A percentile compares a stretch with the other conserved stretches of the same genome.
phyloP scores from a whole-genome alignment of 2,888 invertebrate species.

The Xanthostigma xanthostigma region DNA sequence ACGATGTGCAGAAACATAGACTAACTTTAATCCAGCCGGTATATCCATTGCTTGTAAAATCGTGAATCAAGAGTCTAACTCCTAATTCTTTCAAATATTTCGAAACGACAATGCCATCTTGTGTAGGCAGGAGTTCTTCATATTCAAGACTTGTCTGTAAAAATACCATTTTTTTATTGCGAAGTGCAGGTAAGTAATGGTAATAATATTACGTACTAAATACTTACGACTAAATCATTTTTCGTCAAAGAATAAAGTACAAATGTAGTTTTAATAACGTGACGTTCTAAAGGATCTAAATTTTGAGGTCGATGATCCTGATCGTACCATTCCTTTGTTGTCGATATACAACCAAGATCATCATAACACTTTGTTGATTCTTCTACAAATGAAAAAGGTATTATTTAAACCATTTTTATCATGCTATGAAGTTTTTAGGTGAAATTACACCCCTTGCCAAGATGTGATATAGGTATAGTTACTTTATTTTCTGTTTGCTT shows the following conservation, averaged over 20 bases:
- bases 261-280: constrained; percentile 28
- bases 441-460: not conserved
- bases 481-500: too few relatives aligned
- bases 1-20: not conserved
- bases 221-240: too few relatives aligned
- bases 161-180: too few relatives aligned
- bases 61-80: constrained; percentile 22
- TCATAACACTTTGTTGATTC: constrained; percentile 21
- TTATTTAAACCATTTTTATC: too few relatives aligned
- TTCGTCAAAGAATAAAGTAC: constrained; percentile 7
- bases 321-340: constrained; percentile 26
- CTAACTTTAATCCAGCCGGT: constrained; percentile 29
- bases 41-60: constrained; percentile 29
- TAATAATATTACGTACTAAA: too few relatives aligned
- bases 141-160: too few relatives aligned
- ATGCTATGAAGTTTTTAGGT: not conserved
- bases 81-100: constrained; percentile 8
- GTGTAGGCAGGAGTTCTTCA: too few relatives aligned
- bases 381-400: too few relatives aligned
- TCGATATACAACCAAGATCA: constrained; percentile 26
- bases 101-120: too few relatives aligned
- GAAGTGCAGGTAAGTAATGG: too few relatives aligned
- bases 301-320: constrained; percentile 23
- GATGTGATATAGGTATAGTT: too few relatives aligned
- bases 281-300: constrained; percentile 24